Percentiles rank a stretch among this genome's conserved stretches.
phyloP scores from a whole-genome alignment of 2,888 invertebrate species.

The Andricus curvator region DNA sequence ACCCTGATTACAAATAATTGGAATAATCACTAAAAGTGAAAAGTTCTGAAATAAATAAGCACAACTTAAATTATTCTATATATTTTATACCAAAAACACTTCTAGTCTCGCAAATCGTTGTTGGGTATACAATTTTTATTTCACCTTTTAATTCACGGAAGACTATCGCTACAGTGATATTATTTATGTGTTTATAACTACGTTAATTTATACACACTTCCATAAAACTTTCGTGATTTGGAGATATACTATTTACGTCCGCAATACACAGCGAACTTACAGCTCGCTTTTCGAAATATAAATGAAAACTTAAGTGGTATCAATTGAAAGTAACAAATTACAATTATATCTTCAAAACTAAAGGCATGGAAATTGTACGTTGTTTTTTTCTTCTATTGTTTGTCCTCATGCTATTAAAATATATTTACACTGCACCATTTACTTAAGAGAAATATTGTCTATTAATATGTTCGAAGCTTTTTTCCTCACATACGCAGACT shows the following conservation, averaged over 20 bases:
- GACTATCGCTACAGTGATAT: not conserved
- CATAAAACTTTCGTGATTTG: not conserved
- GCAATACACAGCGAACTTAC: not conserved
- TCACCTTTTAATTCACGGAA: not conserved
- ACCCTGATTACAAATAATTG: too few species aligned
- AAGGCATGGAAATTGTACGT: not conserved
- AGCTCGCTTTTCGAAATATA: not conserved
- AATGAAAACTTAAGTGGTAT: not conserved
- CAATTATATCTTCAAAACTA: too few species aligned
- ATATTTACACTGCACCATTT: slow-evolving; percentile 4
- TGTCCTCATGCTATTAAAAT: not conserved
- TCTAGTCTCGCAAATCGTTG: not conserved
- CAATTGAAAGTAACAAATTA: not conserved
- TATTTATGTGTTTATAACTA: not conserved
- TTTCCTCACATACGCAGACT: not conserved
- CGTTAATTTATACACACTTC: not conserved
- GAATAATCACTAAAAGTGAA: not conserved
- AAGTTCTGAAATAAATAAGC: not conserved
- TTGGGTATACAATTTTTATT: slow-evolving; percentile 12
- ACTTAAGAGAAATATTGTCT: not conserved
- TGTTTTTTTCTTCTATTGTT: not conserved
- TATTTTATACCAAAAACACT: not conserved
- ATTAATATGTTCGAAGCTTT: not conserved
- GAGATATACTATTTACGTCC: not conserved
- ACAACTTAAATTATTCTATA: not conserved